Conservation (phyloP, 2,888 invertebrate genomes). For the Cheilosia pagana region DNA sequence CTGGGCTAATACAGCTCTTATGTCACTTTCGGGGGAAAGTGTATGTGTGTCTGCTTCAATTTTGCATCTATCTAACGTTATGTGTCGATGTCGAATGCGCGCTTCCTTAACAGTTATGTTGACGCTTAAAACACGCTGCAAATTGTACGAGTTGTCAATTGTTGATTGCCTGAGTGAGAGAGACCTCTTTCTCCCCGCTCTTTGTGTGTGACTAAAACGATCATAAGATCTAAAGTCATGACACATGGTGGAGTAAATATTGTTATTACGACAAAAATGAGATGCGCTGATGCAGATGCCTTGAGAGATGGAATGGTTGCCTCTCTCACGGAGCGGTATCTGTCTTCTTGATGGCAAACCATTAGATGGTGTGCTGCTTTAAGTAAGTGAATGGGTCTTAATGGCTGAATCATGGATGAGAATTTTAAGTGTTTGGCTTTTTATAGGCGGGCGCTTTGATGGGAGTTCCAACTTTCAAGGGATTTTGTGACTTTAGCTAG, state of each 20-base stretch:
- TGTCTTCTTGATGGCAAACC: conserved; percentile 22
- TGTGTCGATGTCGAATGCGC: conserved; percentile 7
- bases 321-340: conserved; percentile 22
- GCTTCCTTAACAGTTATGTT: conserved; percentile 18
- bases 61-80: conserved; percentile 2
- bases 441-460: conserved; percentile 67
- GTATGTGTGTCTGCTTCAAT: neutral
- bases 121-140: conserved; percentile 15
- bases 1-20: neutral
- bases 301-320: conserved; percentile 7
- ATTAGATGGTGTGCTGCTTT: conserved; percentile 48
- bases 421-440: conserved; percentile 66
- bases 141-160: conserved; percentile 28
- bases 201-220: conserved; percentile 42
- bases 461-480: conserved; percentile 4
- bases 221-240: conserved; percentile 52
- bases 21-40: conserved; percentile 30
- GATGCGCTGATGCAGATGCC: conserved; percentile 6
- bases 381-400: conserved; percentile 46
- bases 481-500: neutral
- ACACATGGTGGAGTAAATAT: conserved; percentile 47
- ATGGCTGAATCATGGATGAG: conserved; percentile 62
- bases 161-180: conserved; percentile 7
- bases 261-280: conserved; percentile 39
- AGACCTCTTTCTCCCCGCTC: neutral